Base-by-base conservation (phyloP, 2,888 invertebrate species). In the Dynastes tityus region DNA sequence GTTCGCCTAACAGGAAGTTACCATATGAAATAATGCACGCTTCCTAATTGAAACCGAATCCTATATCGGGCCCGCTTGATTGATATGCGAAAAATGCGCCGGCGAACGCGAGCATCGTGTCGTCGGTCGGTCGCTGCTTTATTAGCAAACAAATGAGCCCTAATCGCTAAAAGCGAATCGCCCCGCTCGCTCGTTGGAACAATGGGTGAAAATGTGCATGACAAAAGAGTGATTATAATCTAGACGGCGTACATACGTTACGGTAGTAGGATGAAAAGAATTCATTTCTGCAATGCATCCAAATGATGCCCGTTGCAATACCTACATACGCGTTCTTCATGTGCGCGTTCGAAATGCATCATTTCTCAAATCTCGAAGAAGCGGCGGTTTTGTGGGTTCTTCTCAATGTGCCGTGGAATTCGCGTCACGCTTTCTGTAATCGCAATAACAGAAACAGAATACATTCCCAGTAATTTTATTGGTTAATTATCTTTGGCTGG, bases 11-110 rank as follows among this genome's bases (percentile, higher is more conserved):
- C 80, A 80, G 80, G 80, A 80, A 80, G 80, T 75, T 78, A 53
- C 78, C 78, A 80, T 80, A 80, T 78, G 78, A 80, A 80, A 80
- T 80, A 80, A 80, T 76, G 78, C 76, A 80, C 78, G 74, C 80
- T 77, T 80, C 79, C 80, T 81, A 81, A 81, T 81, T 81, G 81
- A 78, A 79, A 76, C 71, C 79, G 79, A 79, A 81, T 80, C 78
- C 80, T 80, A 80, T 71, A 55, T 71, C 71, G 71, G 55, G 71
- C 16, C 55, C 55, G 55, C 71, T 58, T 32, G 71, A 71, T 71
- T 71, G 58, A 71, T 58, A 71, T 71, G 71, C 71, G 58, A 71
- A 71, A 71, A 71, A 55, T 13, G 37, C 55, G 55, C 55, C 6
- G 13, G 13, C 16, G 16, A 55, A 55, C 45, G 55, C 55, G 71